Evolutionary conservation across 2,888 invertebrate species (phyloP).

Genomic region (Drosophila multiciliata): DNA sequence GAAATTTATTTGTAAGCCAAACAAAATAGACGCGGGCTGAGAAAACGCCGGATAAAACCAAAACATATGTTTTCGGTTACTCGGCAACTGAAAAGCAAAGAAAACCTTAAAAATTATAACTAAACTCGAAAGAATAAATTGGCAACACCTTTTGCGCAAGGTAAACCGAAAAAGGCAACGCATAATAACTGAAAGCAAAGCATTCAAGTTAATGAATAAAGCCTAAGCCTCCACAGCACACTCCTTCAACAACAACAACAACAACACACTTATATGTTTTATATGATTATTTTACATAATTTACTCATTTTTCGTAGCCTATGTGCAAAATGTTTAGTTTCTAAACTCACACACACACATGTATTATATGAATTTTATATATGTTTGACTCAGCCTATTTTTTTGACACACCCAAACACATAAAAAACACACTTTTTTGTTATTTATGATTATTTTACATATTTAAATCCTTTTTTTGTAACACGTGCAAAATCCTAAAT

Average conservation of each 20-base stretch:
- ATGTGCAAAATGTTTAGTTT: background rate
- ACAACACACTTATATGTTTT: background rate
- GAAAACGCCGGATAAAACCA: background rate
- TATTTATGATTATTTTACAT: too few species aligned
- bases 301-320: background rate
- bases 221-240: background rate
- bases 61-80: background rate
- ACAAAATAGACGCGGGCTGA: background rate
- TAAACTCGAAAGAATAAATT: background rate
- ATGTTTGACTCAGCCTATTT: too few species aligned
- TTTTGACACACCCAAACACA: too few species aligned
- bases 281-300: background rate
- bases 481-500: too few species aligned
- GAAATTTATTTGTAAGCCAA: constrained; percentile 8
- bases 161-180: background rate
- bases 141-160: background rate
- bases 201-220: background rate
- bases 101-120: background rate
- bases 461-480: too few species aligned
- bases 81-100: background rate
- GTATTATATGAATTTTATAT: background rate
- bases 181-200: background rate
- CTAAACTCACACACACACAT: background rate
- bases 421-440: too few species aligned
- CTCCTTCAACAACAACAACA: background rate